Evolutionary conservation across 2,888 invertebrate species (phyloP), one percentile per base, ranked within the genome.

Genomic region (Galerucella nymphaeae): DNA sequence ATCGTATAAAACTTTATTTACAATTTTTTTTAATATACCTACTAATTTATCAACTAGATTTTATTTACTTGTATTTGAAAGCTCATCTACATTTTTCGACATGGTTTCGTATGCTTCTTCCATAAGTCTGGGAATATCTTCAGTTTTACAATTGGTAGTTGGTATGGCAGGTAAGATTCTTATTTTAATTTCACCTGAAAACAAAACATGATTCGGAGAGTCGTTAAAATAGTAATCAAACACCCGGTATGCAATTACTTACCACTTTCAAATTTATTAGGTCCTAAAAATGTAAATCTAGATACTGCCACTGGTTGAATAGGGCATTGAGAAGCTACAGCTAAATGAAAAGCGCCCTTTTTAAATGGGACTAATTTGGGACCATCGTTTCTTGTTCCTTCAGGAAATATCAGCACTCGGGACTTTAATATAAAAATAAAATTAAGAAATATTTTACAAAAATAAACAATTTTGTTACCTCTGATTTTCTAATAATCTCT

Each of bases 301-400:
- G 96, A 96, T 71, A 96, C 92, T 41, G 97, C 94, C 1, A 97
- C 92, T 0, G 97, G 97, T 82, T 96, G 93, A 76, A 98, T 93
- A 5, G 96, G 95, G 73, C 95, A 92, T 83, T 91, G 91, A 4
- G 94, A 93, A 76, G 92, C 91, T 76, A 97, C 88, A 0, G 98
- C 98, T 76, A 97, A 92, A 86, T 97, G 96, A 88, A 98, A 98
- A 2, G 96, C 97, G 10, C 98, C 98, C 85, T 97, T 98, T 84
- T 98, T 96, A 87, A 98, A 97, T 1, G 96, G 95, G 79, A 97
- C 87, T 82, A 98, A 87, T 41, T 90, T 90, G 42, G 92, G 93
- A 4, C 90, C 90, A 16, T 90, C 90, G 83, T 93, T 92, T 75
- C 98, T 89, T 11, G 97, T 97, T n/a, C 98, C 98, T 87, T 98